A percentile compares a stretch with the other conserved stretches of the same genome.
phyloP scores from a whole-genome alignment of 2,888 invertebrate genomes.

The Macrophya annulata region DNA sequence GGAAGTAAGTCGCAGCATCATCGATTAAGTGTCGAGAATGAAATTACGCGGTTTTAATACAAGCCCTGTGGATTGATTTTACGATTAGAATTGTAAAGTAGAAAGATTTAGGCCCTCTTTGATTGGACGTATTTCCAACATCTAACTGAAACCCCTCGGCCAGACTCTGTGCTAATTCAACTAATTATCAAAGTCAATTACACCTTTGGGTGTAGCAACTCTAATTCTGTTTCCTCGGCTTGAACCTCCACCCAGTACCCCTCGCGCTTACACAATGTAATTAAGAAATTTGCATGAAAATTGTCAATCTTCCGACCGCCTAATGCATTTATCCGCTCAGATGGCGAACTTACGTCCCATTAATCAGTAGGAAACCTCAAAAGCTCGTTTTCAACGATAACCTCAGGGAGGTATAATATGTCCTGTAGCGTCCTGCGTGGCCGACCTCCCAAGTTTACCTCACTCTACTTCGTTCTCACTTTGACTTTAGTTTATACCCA shows the following conservation, averaged over 20 bases:
- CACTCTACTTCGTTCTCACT: conserved; percentile 28
- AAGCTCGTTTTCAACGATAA: conserved; percentile 39
- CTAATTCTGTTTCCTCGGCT: conserved; percentile 46
- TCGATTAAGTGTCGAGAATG: conserved; percentile 31
- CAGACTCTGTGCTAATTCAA: conserved; percentile 51
- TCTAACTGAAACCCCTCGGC: conserved; percentile 32
- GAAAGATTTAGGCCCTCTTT: neutral
- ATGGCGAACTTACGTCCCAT: conserved; percentile 43
- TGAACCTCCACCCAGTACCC: neutral
- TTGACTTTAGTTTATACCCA: conserved; percentile 26
- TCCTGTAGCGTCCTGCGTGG: neutral
- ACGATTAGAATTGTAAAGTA: conserved; percentile 26
- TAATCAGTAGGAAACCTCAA: conserved; percentile 21
- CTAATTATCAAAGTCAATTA: conserved; percentile 58
- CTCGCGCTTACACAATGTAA: conserved; percentile 42
- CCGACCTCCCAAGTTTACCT: conserved; percentile 2
- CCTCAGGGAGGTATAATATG: neutral
- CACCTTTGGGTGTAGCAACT: conserved; percentile 52
- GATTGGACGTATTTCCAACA: neutral
- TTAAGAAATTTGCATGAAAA: conserved; percentile 55
- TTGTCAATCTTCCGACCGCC: conserved; percentile 51
- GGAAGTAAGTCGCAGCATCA: neutral
- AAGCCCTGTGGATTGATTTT: neutral
- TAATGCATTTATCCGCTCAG: conserved; percentile 46
- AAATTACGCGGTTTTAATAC: conserved; percentile 30